Evolutionary conservation across 2,113 vertebrate species (phyloP).

Genomic region (Protomyctophum bolini): DNA sequence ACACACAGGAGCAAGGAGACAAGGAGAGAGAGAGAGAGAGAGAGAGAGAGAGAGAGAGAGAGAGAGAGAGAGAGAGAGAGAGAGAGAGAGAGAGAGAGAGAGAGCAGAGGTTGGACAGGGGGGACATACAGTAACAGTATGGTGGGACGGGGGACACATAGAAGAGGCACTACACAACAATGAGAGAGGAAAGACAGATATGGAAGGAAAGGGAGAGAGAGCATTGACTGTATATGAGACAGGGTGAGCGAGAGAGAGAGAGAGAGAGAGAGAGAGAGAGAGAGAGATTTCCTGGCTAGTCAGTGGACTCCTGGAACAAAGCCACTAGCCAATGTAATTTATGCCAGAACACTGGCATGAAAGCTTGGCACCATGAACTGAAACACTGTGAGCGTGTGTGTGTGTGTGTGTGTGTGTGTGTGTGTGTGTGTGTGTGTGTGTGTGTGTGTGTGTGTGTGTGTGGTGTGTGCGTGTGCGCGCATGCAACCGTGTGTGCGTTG

Average conservation of each 20-base stretch:
- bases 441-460: not conserved
- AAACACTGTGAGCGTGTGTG: conserved; percentile 2
- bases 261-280: conserved; percentile 11
- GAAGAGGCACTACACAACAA: no score
- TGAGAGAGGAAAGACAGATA: no score
- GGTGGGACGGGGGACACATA: no score
- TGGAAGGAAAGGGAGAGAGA: conserved; percentile 47
- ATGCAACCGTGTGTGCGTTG: no score
- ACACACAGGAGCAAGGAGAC: conserved; percentile 51
- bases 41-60: not conserved
- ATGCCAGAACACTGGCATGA: conserved; percentile 1
- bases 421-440: no score
- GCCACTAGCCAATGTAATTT: conserved; percentile 5
- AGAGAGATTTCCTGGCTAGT: not conserved
- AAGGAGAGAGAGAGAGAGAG: conserved; percentile 48
- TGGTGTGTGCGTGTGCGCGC: conserved; percentile 15
- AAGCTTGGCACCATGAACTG: conserved; percentile 31
- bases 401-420: no score
- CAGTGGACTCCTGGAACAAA: not conserved
- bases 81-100: no score
- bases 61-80: no score
- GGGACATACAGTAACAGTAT: no score
- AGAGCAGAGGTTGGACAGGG: no score
- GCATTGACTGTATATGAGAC: not conserved
- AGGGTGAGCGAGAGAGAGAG: conserved; percentile 36